These are phyloP conservation scores for Melanchra persicariae DNA, from an alignment of 2,888 invertebrate genomes.

Conservation along the genomic window DNA sequence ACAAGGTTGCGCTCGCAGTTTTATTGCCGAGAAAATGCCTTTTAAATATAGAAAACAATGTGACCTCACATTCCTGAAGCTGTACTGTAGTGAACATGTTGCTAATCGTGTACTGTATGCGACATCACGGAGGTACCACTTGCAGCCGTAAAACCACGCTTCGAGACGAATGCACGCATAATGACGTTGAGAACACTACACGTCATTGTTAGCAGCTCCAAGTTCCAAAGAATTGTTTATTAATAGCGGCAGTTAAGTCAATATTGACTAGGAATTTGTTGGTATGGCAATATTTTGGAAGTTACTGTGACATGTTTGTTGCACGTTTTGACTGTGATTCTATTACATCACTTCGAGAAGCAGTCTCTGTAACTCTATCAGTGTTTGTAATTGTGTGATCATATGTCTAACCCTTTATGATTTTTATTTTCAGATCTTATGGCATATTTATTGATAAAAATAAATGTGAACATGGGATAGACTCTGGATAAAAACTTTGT, in stretches of 20 bases:
- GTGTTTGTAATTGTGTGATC: background rate
- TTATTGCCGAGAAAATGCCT: slow-evolving; percentile 72
- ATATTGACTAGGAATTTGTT: slow-evolving; percentile 47
- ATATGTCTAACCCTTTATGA: background rate
- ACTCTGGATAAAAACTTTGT: no score
- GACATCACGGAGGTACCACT: slow-evolving; percentile 79
- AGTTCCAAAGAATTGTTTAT: slow-evolving; percentile 48
- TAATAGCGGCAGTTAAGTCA: slow-evolving; percentile 44
- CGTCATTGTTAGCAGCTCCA: slow-evolving; percentile 50
- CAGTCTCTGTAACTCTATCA: background rate
- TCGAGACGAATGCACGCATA: slow-evolving; percentile 55
- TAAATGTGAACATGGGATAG: no score
- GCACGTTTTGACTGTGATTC: slow-evolving; percentile 1
- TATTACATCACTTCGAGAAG: slow-evolving; percentile 19
- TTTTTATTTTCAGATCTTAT: background rate
- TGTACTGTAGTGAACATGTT: slow-evolving; percentile 78
- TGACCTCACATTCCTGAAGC: slow-evolving; percentile 78
- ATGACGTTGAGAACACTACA: slow-evolving; percentile 48
- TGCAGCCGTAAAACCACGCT: slow-evolving; percentile 76
- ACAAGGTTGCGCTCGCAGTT: slow-evolving; percentile 66
- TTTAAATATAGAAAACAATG: slow-evolving; percentile 78
- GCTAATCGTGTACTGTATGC: slow-evolving; percentile 86
- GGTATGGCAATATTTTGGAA: slow-evolving; percentile 12
- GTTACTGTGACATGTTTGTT: slow-evolving; percentile 8
- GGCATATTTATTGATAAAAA: no score